These are phyloP conservation scores for Lordiphosa clarofinis DNA, from an alignment of 1,140 invertebrate genomes.

Conservation along the genomic window DNA sequence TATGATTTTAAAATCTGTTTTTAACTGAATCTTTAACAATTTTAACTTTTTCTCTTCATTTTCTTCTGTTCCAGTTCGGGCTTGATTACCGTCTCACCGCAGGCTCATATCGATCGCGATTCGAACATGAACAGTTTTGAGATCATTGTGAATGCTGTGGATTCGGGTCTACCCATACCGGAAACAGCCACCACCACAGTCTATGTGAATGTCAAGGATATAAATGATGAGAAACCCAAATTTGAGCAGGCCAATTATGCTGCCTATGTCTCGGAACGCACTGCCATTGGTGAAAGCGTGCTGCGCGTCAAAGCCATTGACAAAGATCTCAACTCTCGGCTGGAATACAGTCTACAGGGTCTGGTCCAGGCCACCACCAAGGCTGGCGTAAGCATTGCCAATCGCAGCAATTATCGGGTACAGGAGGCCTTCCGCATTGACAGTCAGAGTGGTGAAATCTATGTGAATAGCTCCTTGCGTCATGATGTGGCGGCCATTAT, in stretches of 20 bases:
- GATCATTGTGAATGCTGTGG: constrained; percentile 86
- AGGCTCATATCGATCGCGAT: constrained; percentile 87
- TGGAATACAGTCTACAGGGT: constrained; percentile 86
- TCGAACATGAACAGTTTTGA: constrained; percentile 84
- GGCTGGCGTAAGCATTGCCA: constrained; percentile 85
- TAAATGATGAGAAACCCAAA: constrained; percentile 90
- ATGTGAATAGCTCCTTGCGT: constrained; percentile 85
- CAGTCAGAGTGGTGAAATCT: constrained; percentile 85
- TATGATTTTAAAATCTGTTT: too few species aligned
- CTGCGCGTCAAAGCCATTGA: constrained; percentile 85
- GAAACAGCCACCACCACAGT: constrained; percentile 89
- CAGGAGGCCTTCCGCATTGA: constrained; percentile 87
- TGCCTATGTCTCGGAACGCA: constrained; percentile 86
- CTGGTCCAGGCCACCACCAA: constrained; percentile 87
- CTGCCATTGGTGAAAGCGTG: constrained; percentile 84
- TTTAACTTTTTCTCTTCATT: neutral
- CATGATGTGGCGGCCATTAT: constrained; percentile 90
- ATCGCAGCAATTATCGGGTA: constrained; percentile 83
- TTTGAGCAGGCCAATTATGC: constrained; percentile 85
- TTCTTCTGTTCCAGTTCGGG: constrained; percentile 82
- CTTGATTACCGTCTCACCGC: constrained; percentile 86
- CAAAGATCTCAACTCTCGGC: constrained; percentile 84
- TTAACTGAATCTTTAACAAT: too few species aligned
- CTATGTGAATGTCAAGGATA: constrained; percentile 86
- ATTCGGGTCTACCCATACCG: constrained; percentile 86